phyloP scores from a whole-genome alignment of 2,797 vertebrate species.

The Acanthurus lineatus region DNA sequence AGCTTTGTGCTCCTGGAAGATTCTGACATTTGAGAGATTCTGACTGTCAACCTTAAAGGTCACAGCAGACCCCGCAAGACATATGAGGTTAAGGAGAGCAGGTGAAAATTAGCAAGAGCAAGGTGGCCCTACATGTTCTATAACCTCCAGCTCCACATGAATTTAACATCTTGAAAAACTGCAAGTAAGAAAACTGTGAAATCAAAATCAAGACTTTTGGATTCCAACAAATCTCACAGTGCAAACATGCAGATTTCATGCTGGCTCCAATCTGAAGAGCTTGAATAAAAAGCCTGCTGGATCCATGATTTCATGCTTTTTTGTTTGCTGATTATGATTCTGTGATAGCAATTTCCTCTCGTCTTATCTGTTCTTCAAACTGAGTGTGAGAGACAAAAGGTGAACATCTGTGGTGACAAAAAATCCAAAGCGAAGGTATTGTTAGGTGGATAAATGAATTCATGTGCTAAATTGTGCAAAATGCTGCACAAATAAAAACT shows the following conservation, averaged over 20 bases:
- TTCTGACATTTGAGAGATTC: constrained; percentile 63
- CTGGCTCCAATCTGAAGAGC: not conserved
- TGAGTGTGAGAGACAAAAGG: constrained; percentile 36
- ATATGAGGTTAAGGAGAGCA: constrained; percentile 8
- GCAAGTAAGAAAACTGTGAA: not conserved
- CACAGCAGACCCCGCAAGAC: constrained; percentile 37
- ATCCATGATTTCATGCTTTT: not conserved
- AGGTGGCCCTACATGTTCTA: constrained; percentile 8
- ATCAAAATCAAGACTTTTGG: constrained; percentile 12
- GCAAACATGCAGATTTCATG: not conserved
- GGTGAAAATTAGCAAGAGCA: constrained; percentile 28
- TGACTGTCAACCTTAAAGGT: constrained; percentile 61
- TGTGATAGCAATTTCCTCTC: constrained; percentile 10
- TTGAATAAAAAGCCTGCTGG: not conserved
- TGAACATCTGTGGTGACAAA: constrained; percentile 42
- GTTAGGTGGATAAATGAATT: constrained; percentile 33
- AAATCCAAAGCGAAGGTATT: constrained; percentile 15
- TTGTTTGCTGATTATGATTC: constrained; percentile 6
- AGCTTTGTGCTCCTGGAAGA: constrained; percentile 43
- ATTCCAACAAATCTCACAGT: not conserved
- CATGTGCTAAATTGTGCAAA: constrained; percentile 23
- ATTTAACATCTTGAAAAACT: not conserved
- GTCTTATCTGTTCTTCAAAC: constrained; percentile 8
- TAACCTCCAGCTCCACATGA: constrained; percentile 7
- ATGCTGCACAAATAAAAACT: constrained; percentile 22